These are phyloP conservation scores for Dryobotodes eremita DNA, from an alignment of 2,888 invertebrate genomes.

Conservation along the genomic window DNA sequence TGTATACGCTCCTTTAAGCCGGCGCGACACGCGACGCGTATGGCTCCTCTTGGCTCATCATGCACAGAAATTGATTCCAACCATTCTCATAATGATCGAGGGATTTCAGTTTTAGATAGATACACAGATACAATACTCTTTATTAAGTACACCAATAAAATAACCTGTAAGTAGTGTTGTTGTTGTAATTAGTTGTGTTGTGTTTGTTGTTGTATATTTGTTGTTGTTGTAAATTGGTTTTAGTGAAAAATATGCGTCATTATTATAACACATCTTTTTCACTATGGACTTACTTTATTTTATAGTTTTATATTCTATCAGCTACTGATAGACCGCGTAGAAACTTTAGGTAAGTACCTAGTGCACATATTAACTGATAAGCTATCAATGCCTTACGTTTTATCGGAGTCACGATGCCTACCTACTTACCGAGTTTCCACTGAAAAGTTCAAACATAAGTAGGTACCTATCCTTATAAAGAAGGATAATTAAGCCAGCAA, in stretches of 20 bases:
- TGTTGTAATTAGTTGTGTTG: not conserved
- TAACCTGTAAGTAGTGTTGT: too few species aligned
- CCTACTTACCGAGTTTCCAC: not conserved
- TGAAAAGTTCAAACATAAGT: not conserved
- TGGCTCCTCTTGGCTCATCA: not conserved
- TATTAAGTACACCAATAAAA: not conserved
- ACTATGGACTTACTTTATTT: not conserved
- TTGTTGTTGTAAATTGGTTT: not conserved
- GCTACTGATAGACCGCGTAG: not conserved
- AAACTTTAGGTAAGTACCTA: conserved; percentile 4
- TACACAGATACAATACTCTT: not conserved
- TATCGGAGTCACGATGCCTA: not conserved
- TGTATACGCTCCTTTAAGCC: not conserved
- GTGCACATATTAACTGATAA: conserved; percentile 7
- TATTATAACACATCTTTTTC: not conserved
- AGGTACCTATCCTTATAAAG: not conserved
- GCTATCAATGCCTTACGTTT: conserved; percentile 12
- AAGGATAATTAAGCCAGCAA: not conserved
- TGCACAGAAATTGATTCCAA: not conserved
- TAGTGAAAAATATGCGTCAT: not conserved
- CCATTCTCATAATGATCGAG: not conserved
- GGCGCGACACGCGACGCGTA: not conserved
- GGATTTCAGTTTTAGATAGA: not conserved
- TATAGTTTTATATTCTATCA: not conserved
- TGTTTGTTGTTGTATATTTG: not conserved